Evolutionary conservation across 2,113 vertebrate species (phyloP), one percentile per base, ranked within the genome.

Genomic region (Morone chrysops): DNA sequence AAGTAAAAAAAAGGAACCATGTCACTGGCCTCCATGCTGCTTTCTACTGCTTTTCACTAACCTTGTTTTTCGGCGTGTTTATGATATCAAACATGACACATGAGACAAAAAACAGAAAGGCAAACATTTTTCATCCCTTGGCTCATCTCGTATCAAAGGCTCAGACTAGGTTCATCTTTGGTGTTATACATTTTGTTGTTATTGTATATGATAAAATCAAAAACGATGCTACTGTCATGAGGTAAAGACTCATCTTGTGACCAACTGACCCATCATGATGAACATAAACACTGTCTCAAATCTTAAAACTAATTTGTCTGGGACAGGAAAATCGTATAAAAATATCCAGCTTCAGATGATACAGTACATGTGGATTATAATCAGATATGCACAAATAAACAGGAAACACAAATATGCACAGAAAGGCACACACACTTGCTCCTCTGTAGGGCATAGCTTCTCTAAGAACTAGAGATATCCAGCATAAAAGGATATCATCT

Each of bases 401-500:
- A 31, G 8, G 13, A 18, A 61, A 56, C 8, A 4, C 36, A 54
- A 20, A 75, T 16, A 60, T 22, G 8, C 69, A 84, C 75, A 75
- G 22, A 57, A 63, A 1, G 11, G 65, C 6, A 61, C 38, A 47
- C 3, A 12, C 41, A 63, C 18, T 5, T 6, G 41, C 5, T 43
- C 12, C 17, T 65, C 22, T 67, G 11, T 17, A 12, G 11, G 45
- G 18, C 54, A 51, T 45, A 81, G 43, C 79, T 70, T 78, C 38
- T 50, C 6, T 47, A 57, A 78, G 36, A 70, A 70, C 54, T 36
- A 31, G 20, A 75, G 54, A 72, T 56, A 72, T 62, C 76, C 51
- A 54, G 40, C 41, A 67, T 84, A 68, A 77, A 50, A 43, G 62
- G 57, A 81, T 82, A 67, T 54, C 62, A 69, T 82, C 47, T 16